These are phyloP conservation scores for Lepidocyrtinus sp. DNA, from an alignment of 2,888 invertebrate species.

Conservation along the genomic window DNA sequence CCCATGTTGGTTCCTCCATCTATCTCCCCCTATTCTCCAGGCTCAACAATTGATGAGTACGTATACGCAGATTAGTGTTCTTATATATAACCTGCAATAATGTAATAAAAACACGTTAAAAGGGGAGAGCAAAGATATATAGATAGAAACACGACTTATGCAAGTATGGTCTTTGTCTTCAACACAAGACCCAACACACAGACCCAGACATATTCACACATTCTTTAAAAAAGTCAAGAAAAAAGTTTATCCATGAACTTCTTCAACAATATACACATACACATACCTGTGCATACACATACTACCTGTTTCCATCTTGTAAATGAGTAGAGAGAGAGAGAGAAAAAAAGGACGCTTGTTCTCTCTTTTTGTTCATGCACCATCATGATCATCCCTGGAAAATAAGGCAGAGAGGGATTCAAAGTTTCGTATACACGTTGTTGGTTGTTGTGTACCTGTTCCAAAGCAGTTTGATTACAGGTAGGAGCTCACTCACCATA, in stretches of 20 bases:
- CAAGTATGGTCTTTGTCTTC: neutral
- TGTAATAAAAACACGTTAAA: neutral
- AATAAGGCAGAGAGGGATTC: too few relatives aligned
- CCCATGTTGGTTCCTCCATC: too few relatives aligned
- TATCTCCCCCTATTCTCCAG: too few relatives aligned
- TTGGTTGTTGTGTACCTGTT: too few relatives aligned
- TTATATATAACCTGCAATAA: too few relatives aligned
- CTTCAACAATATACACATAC: constrained; percentile 10
- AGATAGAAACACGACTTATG: neutral
- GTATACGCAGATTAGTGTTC: too few relatives aligned
- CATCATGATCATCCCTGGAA: constrained; percentile 28
- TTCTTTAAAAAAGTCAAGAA: neutral
- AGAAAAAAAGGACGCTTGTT: neutral
- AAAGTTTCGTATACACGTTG: too few relatives aligned
- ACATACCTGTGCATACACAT: neutral
- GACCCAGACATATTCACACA: neutral
- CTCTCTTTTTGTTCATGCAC: neutral
- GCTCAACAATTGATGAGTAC: too few relatives aligned
- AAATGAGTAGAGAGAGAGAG: constrained; percentile 19
- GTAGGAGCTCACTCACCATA: constrained; percentile 12
- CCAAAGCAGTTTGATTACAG: neutral
- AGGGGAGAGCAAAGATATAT: constrained; percentile 5
- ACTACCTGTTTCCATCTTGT: constrained; percentile 16
- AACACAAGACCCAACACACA: constrained; percentile 2
- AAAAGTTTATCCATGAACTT: constrained; percentile 38